Evolutionary conservation across 1,140 invertebrate species (phyloP), one percentile per base, ranked within the genome.

Genomic region (Ceratina calcarata): DNA sequence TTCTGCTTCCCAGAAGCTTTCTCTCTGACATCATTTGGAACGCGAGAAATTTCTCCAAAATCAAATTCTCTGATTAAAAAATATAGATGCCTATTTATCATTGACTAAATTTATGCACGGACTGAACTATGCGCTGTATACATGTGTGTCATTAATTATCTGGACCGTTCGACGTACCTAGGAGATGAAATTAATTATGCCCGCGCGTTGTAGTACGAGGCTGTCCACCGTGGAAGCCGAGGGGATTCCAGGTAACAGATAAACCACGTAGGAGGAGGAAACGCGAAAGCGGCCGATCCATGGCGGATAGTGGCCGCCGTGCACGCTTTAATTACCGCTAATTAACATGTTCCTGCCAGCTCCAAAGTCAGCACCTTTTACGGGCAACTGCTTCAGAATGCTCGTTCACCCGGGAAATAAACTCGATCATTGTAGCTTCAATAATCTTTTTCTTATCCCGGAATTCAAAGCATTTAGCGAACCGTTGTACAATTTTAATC

Each of bases 291-390:
- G 64, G 45, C 51, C 55, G 83, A 85, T 69, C 27, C 66, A 49
- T 22, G 49, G 10, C 51, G 79, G 70, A 79, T 74, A 74, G 53
- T 32, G 61, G 51, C 32, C 61, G 37, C 20, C 49, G 72, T 68
- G 78, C 72, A 15, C 61, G 71, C 51, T 66, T 86, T 86, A 86
- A 86, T 86, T 86, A 69, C 74, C 70, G 76, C 79, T 82, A 77
- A 84, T 81, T 86, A 85, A 85, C 83, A 85, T 73, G 84, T 85
- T 78, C 77, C 70, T 82, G 81, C 45, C 77, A 60, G 55, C 64
- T 75, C 83, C 72, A 65, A 84, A 16, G 82, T 69, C 69, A 78
- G 78, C 70, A 51, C 83, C 82, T 82, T 84, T 84, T 84, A 74
- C 71, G 66, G 61, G 58, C 68, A 71, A 64, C 68, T 51, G 62